Percentiles rank a stretch among this genome's conserved stretches.
phyloP scores from a whole-genome alignment of 2,113 vertebrate genomes.

The Pelecanoides urinatrix region DNA sequence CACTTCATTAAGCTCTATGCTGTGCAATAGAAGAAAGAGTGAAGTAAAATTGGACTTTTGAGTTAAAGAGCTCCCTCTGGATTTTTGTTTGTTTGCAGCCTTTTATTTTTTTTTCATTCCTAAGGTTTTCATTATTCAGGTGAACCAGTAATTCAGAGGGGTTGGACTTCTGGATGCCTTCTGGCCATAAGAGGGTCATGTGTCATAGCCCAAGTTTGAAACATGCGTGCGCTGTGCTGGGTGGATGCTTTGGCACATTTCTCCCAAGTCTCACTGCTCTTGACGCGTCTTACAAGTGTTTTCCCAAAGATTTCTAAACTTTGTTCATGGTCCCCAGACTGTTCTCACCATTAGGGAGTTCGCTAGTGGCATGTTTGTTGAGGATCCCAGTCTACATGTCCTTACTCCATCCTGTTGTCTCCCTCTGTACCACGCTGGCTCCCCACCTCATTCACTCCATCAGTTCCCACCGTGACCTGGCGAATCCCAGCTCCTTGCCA shows the following conservation, averaged over 20 bases:
- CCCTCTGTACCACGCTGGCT: neutral
- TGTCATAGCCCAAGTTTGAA: neutral
- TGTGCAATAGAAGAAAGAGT: neutral
- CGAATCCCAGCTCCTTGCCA: neutral
- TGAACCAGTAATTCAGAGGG: neutral
- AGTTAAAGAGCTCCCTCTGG: neutral
- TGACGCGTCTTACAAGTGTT: neutral
- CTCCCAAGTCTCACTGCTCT: neutral
- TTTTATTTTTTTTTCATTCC: neutral
- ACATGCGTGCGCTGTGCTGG: neutral
- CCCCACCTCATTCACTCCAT: neutral
- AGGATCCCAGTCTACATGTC: fast-evolving
- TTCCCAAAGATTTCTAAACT: neutral
- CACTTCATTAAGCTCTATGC: neutral
- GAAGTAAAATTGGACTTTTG: neutral
- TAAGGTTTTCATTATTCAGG: neutral
- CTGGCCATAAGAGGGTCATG: fast-evolving
- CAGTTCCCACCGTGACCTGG: neutral
- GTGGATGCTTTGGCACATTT: neutral
- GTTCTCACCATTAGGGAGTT: neutral
- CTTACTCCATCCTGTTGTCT: neutral
- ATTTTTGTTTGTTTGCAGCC: neutral
- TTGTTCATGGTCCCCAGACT: neutral
- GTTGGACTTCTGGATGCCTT: neutral
- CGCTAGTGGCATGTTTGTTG: neutral